Evolutionary conservation across 1,140 invertebrate species (phyloP).

Genomic region (Temnothorax longispinosus): DNA sequence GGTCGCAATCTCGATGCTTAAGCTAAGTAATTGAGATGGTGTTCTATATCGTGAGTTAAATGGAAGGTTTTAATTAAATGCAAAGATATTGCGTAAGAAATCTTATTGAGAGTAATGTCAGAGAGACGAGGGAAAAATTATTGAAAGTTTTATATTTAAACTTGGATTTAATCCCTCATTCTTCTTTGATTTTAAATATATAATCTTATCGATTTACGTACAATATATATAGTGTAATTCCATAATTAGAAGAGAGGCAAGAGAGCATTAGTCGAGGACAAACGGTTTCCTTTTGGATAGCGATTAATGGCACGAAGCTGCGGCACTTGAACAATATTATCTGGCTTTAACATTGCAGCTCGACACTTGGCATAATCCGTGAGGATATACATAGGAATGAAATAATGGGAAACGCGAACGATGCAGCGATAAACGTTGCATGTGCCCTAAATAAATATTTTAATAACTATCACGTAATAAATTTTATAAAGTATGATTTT

Average conservation of each 20-base stretch:
- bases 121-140: not conserved
- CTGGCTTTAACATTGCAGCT: conserved; percentile 28
- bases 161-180: not conserved
- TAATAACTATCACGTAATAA: not conserved
- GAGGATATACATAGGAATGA: not conserved
- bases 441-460: conserved; percentile 34
- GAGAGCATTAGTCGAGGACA: conserved; percentile 7
- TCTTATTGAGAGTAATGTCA: not conserved
- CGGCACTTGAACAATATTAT: conserved; percentile 38
- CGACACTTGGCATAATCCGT: conserved; percentile 37
- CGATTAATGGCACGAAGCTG: conserved; percentile 31
- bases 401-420: conserved; percentile 23
- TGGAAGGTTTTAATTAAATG: conserved; percentile 39
- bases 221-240: not conserved
- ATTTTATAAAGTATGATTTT: not conserved
- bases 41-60: not conserved
- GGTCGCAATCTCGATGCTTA: conserved; percentile 29
- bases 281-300: conserved; percentile 10
- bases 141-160: not conserved
- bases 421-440: conserved; percentile 8
- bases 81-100: not conserved
- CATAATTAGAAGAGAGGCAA: not conserved
- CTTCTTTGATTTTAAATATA: not conserved
- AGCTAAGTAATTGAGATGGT: conserved; percentile 48
- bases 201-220: not conserved